Evolutionary conservation across 2,113 vertebrate species (phyloP).

Genomic region (Machaerirhynchus nigripectus): DNA sequence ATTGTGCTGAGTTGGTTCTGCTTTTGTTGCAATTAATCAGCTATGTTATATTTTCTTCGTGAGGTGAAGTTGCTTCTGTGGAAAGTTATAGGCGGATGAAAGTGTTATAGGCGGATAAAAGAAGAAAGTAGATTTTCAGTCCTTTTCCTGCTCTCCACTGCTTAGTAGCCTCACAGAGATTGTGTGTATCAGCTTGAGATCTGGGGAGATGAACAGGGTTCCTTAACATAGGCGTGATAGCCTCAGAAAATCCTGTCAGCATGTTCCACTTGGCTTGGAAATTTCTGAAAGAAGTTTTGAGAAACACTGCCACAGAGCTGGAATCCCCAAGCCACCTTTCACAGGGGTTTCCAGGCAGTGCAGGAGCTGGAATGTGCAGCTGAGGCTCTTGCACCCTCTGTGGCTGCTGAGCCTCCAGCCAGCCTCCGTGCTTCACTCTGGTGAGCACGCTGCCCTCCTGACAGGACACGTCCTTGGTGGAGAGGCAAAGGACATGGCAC

Average conservation of each 20-base stretch:
- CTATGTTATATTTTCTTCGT: neutral
- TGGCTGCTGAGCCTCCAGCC: too few relatives aligned
- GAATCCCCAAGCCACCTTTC: neutral
- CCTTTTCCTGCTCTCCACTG: neutral
- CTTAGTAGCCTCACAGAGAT: neutral
- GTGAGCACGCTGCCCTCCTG: fast-evolving
- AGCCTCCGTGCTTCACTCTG: fast-evolving
- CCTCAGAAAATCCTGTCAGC: neutral
- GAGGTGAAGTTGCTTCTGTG: neutral
- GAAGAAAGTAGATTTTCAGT: fast-evolving
- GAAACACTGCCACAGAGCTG: neutral
- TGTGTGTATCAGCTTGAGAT: neutral
- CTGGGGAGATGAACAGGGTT: neutral
- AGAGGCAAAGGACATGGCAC: neutral
- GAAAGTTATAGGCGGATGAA: neutral
- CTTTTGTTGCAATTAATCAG: neutral
- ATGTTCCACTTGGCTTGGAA: neutral
- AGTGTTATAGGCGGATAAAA: neutral
- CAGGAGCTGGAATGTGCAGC: neutral
- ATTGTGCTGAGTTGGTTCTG: neutral
- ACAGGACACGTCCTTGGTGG: neutral
- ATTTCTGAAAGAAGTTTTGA: neutral
- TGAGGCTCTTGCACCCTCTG: fast-evolving
- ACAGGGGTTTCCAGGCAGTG: neutral
- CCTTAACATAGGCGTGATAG: neutral